Conservation (phyloP, 2,113 vertebrate species). For the Clinocottus analis region DNA sequence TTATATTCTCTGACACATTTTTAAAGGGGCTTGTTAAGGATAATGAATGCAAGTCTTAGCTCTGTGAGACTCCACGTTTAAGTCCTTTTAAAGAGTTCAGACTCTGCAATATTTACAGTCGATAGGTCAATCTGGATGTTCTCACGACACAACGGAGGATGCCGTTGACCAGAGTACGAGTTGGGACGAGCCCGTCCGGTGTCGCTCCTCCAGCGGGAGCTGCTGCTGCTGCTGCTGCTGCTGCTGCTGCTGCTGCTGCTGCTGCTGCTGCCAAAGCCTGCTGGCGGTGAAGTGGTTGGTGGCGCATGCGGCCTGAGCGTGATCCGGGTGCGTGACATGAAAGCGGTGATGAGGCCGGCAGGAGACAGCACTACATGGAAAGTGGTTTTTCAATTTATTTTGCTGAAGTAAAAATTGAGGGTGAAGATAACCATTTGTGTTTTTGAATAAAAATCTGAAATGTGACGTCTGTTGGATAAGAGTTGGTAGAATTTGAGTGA, state of each 20-base stretch:
- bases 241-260: too few relatives aligned
- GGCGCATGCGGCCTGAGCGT: background rate
- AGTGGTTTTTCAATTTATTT: background rate
- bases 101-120: too few relatives aligned
- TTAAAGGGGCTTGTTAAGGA: too few relatives aligned
- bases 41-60: background rate
- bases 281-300: background rate
- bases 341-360: background rate
- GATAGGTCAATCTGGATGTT: background rate
- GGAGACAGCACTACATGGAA: background rate
- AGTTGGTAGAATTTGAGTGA: background rate
- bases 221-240: too few relatives aligned
- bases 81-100: background rate
- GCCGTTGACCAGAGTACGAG: too few relatives aligned
- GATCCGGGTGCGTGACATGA: background rate
- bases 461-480: background rate
- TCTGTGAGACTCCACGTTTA: background rate
- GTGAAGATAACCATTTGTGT: background rate
- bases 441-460: background rate
- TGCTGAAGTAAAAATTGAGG: background rate
- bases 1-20: too few relatives aligned
- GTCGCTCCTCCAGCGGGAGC: constrained; percentile 15
- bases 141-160: background rate
- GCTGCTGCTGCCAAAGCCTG: too few relatives aligned
- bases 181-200: too few relatives aligned